Base-by-base conservation (phyloP, 2,797 vertebrate species). In the Danionella dracula region DNA sequence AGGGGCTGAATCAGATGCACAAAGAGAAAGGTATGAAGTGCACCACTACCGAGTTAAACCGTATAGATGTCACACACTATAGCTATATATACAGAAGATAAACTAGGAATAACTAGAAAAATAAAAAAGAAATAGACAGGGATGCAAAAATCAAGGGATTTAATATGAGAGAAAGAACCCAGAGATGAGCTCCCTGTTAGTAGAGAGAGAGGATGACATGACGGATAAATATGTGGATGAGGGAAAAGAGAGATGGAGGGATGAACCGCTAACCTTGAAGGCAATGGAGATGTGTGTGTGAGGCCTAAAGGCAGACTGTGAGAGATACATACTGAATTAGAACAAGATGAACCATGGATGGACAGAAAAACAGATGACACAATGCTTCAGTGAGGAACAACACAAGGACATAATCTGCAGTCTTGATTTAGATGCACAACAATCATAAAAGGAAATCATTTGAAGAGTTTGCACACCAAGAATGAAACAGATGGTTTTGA, bases 221-320 rank as follows among this genome's bases (percentile, higher is more conserved):
- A 8, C 10, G 4, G 35, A 27, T 32, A 10, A 12, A 29, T 9
- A 64, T 21, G 64, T 67, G 12, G 11, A 44, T 51, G 21, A 29
- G 17, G 48, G 44, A 32, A 66, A 20, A 48, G 46, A 46, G 27
- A 58, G 59, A 51, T 55, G 35, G 56, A 64, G 38, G 45, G 62
- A 64, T 56, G 48, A 27, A 70, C 57, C 21, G 79, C 87, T 89
- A 78, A 89, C 86, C 85, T 89, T 87, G 81, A 86, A 88, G 53
- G 82, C 68, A 77, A 81, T 66, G 67, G 79, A 79, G 83, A 86
- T 80, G 80, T 85, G 83, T 31, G 75, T 76, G 70, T 84, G 81
- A 75, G 82, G 77, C 83, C 85, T 86, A 84, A 88, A 88, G 58
- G 86, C 84, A 85, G 86, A 88, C 87, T 89, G 83, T 55, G 64